Evolutionary conservation across 2,888 invertebrate genomes (phyloP).

Genomic region (Julus scandinavius): DNA sequence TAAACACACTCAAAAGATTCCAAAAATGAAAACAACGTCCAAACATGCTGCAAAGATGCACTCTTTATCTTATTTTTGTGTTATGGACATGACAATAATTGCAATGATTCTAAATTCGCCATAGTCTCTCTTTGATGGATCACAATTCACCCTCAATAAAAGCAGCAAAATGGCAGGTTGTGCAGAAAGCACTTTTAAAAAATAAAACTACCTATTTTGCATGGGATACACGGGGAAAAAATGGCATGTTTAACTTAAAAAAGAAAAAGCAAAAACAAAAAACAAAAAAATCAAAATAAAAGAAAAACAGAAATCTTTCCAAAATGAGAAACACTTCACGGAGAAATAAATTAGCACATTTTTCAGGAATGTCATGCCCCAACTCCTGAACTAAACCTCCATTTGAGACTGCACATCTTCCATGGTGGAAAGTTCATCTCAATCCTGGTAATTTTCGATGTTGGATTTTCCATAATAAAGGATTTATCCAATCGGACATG

Average conservation of each 20-base stretch:
- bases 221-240: neutral
- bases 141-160: no score
- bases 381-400: neutral
- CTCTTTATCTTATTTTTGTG: no score
- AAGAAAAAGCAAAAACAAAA: neutral
- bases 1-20: no score
- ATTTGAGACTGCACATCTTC: neutral
- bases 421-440: neutral
- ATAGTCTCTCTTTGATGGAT: no score
- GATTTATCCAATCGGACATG: neutral
- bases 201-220: neutral
- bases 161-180: neutral
- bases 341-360: slow-evolving; percentile 17
- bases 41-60: no score
- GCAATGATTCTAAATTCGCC: no score
- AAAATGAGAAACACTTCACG: neutral
- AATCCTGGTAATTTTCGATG: neutral
- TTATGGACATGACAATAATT: no score
- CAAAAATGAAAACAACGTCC: no score
- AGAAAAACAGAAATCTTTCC: neutral
- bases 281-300: neutral
- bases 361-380: neutral
- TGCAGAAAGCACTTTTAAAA: neutral
- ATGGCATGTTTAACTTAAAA: neutral
- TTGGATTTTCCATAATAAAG: neutral